Evolutionary conservation across 2,888 invertebrate species (phyloP).

Genomic region (Tigriopus californicus): DNA sequence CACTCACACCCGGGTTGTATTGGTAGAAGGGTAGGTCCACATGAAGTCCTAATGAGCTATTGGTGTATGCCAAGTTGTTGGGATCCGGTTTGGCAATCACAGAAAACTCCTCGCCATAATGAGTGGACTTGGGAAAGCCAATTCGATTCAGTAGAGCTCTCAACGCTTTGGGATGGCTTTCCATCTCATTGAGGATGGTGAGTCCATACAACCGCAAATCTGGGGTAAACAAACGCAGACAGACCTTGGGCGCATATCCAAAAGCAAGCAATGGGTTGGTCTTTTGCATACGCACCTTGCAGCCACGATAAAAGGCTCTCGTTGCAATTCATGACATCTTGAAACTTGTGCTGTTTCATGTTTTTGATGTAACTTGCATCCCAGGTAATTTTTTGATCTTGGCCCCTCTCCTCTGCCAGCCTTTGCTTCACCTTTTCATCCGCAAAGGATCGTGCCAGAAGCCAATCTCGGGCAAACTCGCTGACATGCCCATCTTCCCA

Average conservation of each 20-base stretch:
- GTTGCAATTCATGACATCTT: too few species aligned
- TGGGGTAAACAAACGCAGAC: neutral
- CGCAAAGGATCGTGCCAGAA: neutral
- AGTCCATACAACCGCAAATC: neutral
- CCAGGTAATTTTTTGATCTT: too few species aligned
- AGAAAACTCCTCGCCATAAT: constrained; percentile 18
- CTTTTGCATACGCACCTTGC: too few species aligned
- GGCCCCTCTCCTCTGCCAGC: too few species aligned
- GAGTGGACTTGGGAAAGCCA: neutral
- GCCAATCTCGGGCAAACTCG: constrained; percentile 25
- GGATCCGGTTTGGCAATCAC: constrained; percentile 46
- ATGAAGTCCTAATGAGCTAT: constrained; percentile 46
- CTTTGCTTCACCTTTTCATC: too few species aligned
- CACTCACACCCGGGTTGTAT: constrained; percentile 43
- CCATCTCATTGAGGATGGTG: neutral
- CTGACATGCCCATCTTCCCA: constrained; percentile 46
- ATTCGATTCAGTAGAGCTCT: neutral
- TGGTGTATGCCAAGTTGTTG: constrained; percentile 52
- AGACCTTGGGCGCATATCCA: too few species aligned
- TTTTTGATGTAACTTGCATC: too few species aligned
- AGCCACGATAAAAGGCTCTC: too few species aligned
- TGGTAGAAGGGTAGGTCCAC: constrained; percentile 57
- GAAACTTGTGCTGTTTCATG: too few species aligned
- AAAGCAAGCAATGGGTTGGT: too few species aligned
- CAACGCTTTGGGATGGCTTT: neutral